Base-by-base conservation (phyloP, 1,140 invertebrate species). In the Brachionus rubens region DNA sequence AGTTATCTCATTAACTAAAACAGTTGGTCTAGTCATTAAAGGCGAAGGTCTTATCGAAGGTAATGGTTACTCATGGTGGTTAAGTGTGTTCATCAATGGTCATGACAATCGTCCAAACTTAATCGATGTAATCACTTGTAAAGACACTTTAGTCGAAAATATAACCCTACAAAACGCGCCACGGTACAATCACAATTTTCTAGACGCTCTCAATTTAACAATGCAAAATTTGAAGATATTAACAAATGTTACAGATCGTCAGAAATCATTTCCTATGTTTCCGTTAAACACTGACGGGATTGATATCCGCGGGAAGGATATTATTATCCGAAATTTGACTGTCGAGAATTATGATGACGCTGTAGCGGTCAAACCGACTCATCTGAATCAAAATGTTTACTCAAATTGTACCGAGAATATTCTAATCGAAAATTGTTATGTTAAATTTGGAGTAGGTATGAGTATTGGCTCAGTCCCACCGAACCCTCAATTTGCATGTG, bases 401-500 rank as follows among this genome's bases (percentile, higher is more conserved):
- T 48, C 65, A 48, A 10, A 48, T 21, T 70, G 65, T 14, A 70
- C 43, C 2, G 43, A 70, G 36, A 70, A 70, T 70, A 36, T 70
- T 16, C 3, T 70, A 19, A 33, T 70, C 33, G 65, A 70, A 70
- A 19, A 48, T 36, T 10, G 43, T 19, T 48, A 48, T 70, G 65
- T 48, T 33, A 48, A 48, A 48, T 65, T 24, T 12, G 65, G 65
- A 33, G 65, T 70, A 48, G 65, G 65, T 30, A 36, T 70, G 28
- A 70, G 43, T 50, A 70, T 70, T 26, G 65, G 65, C 3, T 70
- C 65, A 33, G 46, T 70, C 10, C 43, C 43, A 16, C 65, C 65
- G 1, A 48, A 48, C 33, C 4, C 21, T 19, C 7, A 48, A 5
- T 48, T 30, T 12, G 36, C 43, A 19, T 70, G 65, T 12, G 30